Evolutionary conservation across 37 sponge, comb jelly and placozoan genomes (phyloP).

Genomic region (Spongia lamella): DNA sequence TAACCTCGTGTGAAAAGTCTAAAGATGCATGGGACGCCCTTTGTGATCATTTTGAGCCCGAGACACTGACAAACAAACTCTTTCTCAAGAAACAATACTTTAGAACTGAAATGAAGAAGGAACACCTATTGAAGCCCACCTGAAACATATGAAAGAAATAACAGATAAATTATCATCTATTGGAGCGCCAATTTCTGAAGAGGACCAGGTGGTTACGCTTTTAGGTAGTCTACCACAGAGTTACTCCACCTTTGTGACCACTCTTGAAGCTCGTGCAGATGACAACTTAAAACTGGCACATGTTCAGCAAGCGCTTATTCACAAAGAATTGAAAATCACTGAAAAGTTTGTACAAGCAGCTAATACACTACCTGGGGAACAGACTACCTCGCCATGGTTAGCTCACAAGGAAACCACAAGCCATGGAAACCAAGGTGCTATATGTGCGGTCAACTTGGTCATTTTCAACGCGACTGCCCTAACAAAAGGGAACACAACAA

Average conservation of each 20-base stretch:
- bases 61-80: not conserved
- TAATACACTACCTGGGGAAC: no score
- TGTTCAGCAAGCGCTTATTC: not conserved
- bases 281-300: not conserved
- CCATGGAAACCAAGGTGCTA: slow-evolving; percentile 15
- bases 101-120: not conserved
- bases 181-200: not conserved
- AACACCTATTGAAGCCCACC: not conserved
- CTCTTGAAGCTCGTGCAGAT: not conserved
- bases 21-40: not conserved
- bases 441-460: not conserved
- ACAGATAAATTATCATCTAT: not conserved
- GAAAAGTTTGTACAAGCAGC: no score
- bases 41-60: not conserved
- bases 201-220: not conserved
- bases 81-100: slow-evolving; percentile 1
- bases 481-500: not conserved
- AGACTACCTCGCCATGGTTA: not conserved
- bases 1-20: slow-evolving; percentile 27
- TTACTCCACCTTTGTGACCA: not conserved
- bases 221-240: slow-evolving; percentile 3
- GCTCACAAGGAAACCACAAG: not conserved
- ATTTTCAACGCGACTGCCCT: not conserved
- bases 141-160: not conserved
- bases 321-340: not conserved